These are phyloP conservation scores for Avahi laniger DNA, from an alignment of 2,797 vertebrate genomes.

Conservation along the genomic window DNA sequence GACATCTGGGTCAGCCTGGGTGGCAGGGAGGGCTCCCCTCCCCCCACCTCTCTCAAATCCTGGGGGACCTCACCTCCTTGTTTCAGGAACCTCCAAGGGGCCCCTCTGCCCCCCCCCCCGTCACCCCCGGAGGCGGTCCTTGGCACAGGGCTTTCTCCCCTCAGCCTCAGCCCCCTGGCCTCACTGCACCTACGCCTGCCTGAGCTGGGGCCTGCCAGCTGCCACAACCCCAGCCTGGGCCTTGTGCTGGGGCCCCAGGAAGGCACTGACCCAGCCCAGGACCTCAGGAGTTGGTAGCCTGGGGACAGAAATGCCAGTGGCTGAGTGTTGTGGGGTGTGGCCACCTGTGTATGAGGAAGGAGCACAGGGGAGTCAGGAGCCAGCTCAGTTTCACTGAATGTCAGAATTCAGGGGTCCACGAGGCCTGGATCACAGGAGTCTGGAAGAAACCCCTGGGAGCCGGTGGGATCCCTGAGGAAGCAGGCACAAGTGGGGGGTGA, in stretches of 20 bases:
- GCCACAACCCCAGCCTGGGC: background rate
- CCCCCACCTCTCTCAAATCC: background rate
- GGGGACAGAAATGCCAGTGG: background rate
- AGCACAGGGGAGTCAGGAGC: background rate
- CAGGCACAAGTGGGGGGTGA: background rate
- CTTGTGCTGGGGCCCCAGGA: background rate
- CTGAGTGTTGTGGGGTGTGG: background rate
- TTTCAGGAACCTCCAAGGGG: background rate
- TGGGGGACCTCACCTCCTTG: background rate
- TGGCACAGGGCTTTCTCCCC: background rate
- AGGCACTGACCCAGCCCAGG: background rate
- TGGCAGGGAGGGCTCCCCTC: background rate
- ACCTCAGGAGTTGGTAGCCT: background rate
- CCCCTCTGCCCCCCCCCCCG: background rate
- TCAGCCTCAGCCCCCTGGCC: background rate
- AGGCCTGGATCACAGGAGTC: background rate
- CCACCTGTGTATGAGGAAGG: background rate
- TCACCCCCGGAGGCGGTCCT: background rate
- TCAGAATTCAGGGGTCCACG: background rate
- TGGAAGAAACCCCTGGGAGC: background rate
- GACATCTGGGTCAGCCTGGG: background rate
- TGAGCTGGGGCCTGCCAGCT: background rate
- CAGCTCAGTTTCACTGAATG: background rate
- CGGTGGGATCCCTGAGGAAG: background rate
- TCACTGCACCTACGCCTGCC: background rate